Conservation (phyloP, 2,113 vertebrate species). For the Peromyscus californicus region DNA sequence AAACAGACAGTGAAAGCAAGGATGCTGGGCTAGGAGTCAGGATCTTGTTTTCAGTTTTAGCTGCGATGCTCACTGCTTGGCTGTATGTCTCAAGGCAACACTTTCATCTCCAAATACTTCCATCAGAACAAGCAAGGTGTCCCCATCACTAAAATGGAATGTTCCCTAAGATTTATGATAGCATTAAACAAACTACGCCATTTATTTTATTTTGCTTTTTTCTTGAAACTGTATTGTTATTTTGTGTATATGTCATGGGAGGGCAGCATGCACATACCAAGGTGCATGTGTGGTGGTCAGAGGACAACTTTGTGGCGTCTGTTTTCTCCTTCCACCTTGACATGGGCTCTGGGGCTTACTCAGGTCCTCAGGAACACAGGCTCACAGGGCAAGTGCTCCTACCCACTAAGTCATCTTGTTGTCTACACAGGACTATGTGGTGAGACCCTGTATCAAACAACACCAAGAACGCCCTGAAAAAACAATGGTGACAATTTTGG, state of each 20-base stretch:
- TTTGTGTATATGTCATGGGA: background rate
- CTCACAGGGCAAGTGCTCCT: background rate
- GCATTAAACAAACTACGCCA: background rate
- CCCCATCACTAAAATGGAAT: slow-evolving; percentile 5
- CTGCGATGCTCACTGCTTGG: background rate
- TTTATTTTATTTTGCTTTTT: slow-evolving; percentile 35
- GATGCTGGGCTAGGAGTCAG: background rate
- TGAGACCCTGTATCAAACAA: background rate
- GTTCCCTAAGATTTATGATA: background rate
- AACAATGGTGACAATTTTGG: too few species aligned
- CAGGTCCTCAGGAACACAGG: background rate
- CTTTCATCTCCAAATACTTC: slow-evolving; percentile 9
- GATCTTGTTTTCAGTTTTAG: background rate
- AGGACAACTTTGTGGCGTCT: background rate
- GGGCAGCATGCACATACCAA: background rate
- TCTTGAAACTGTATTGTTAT: background rate
- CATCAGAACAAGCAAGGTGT: background rate
- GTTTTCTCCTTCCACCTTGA: background rate
- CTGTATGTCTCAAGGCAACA: background rate
- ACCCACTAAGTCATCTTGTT: background rate
- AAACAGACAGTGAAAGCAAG: slow-evolving; percentile 9
- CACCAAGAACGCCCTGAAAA: background rate
- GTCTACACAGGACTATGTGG: background rate
- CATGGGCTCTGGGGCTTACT: background rate
- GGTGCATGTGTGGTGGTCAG: too few species aligned